These are phyloP conservation scores for Drosophila sturtevanti DNA, from an alignment of 1,140 invertebrate species.

Conservation along the genomic window DNA sequence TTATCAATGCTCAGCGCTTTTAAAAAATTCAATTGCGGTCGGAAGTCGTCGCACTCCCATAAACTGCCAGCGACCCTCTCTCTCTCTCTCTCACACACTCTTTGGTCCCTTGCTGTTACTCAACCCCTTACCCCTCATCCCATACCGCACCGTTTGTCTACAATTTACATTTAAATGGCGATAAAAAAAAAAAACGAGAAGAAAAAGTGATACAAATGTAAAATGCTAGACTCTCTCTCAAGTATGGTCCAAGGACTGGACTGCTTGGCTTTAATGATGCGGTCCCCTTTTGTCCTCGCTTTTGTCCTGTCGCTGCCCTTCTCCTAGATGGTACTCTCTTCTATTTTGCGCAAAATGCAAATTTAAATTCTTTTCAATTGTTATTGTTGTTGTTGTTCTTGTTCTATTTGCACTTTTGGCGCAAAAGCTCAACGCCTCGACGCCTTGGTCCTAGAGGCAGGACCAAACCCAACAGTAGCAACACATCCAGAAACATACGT, in stretches of 20 bases:
- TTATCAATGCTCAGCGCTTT: slow-evolving; percentile 81
- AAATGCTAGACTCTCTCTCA: slow-evolving; percentile 64
- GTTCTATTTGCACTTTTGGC: slow-evolving; percentile 78
- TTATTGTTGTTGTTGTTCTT: slow-evolving; percentile 65
- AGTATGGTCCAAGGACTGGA: slow-evolving; percentile 45
- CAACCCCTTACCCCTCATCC: background rate
- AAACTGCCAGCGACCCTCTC: slow-evolving; percentile 51
- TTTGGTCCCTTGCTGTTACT: slow-evolving; percentile 1
- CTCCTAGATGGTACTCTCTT: background rate
- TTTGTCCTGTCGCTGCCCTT: background rate
- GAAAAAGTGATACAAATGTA: slow-evolving; percentile 73
- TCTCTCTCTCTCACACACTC: too few species aligned
- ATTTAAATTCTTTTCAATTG: slow-evolving; percentile 81
- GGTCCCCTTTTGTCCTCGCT: slow-evolving; percentile 16
- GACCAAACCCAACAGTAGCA: slow-evolving; percentile 36
- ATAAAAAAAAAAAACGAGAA: slow-evolving; percentile 49
- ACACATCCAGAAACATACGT: slow-evolving; percentile 67
- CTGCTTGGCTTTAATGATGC: slow-evolving; percentile 70
- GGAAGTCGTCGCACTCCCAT: slow-evolving; percentile 78
- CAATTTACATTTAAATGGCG: slow-evolving; percentile 81
- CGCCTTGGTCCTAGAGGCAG: slow-evolving; percentile 28
- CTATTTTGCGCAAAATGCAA: slow-evolving; percentile 73
- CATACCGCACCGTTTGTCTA: slow-evolving; percentile 42
- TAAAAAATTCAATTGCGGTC: slow-evolving; percentile 81
- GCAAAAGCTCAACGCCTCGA: slow-evolving; percentile 67